Evolutionary conservation across 2,888 invertebrate species (phyloP).

Genomic region (Brachynemurus nebulosus): DNA sequence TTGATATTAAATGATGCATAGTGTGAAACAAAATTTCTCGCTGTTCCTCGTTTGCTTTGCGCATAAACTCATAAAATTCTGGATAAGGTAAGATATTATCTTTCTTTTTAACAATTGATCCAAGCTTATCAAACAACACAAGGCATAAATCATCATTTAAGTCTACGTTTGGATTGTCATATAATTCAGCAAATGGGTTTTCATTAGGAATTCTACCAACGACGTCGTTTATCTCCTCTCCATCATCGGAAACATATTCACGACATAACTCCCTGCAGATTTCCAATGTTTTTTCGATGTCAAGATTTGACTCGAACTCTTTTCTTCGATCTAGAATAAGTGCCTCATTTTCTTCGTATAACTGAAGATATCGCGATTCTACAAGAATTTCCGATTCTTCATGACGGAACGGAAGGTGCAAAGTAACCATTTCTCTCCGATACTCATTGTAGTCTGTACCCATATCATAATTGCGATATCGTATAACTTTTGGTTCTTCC

Average conservation of each 20-base stretch:
- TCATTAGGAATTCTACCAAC: conserved; percentile 10
- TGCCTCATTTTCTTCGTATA: conserved; percentile 24
- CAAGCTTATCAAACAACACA: conserved; percentile 19
- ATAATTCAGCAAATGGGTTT: conserved; percentile 16
- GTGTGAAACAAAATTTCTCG: conserved; percentile 15
- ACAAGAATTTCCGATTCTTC: conserved; percentile 27
- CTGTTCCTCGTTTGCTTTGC: conserved; percentile 18
- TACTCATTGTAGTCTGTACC: conserved; percentile 23
- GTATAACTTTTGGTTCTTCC: conserved; percentile 22
- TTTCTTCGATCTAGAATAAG: conserved; percentile 20
- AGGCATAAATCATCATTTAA: conserved; percentile 18
- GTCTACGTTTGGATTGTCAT: conserved; percentile 15
- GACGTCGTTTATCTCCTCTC: conserved; percentile 7
- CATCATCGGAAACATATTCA: conserved; percentile 13
- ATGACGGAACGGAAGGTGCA: conserved; percentile 26
- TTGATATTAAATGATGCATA: conserved; percentile 14
- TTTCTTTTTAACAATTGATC: conserved; percentile 18
- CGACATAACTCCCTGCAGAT: conserved; percentile 26
- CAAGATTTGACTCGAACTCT: conserved; percentile 25
- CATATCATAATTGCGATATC: conserved; percentile 28
- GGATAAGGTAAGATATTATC: conserved; percentile 19
- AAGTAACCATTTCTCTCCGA: conserved; percentile 25
- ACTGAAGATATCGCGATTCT: conserved; percentile 23
- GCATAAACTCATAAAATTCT: conserved; percentile 18
- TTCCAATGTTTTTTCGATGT: conserved; percentile 25